These are phyloP conservation scores for Lepidothrix coronata DNA, from an alignment of 2,113 vertebrate species.

Conservation along the genomic window DNA sequence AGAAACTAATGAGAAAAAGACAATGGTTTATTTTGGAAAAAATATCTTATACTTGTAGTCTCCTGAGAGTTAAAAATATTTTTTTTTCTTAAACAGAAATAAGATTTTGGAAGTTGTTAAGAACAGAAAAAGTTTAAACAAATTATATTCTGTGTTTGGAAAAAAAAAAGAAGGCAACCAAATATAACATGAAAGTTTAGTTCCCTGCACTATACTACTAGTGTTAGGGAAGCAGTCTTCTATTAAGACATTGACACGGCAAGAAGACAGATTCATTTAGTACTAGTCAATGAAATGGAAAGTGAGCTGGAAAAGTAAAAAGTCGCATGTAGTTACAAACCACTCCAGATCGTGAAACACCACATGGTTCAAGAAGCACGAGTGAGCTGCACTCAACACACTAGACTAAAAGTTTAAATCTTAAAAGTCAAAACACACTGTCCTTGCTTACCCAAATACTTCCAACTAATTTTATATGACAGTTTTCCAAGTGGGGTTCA, in stretches of 20 bases:
- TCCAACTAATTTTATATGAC: neutral
- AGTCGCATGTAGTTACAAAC: neutral
- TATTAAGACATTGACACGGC: neutral
- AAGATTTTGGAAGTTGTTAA: neutral
- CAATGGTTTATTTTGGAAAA: neutral
- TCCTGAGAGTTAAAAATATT: neutral
- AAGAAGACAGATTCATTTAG: neutral
- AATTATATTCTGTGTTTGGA: neutral
- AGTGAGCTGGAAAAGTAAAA: neutral
- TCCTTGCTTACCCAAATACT: neutral
- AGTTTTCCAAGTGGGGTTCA: neutral
- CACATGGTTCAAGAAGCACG: neutral
- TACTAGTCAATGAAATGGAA: neutral
- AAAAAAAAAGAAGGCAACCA: neutral
- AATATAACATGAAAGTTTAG: neutral
- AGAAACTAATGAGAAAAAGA: conserved; percentile 3
- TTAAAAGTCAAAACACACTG: neutral
- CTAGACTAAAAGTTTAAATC: neutral
- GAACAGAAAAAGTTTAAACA: neutral
- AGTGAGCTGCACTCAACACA: neutral
- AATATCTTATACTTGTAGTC: neutral
- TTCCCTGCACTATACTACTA: neutral
- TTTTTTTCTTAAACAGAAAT: neutral
- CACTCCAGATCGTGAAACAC: neutral
- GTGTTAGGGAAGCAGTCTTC: neutral